These are phyloP conservation scores for Lichenostomus cassidix DNA, from an alignment of 2,113 vertebrate genomes.

Conservation along the genomic window DNA sequence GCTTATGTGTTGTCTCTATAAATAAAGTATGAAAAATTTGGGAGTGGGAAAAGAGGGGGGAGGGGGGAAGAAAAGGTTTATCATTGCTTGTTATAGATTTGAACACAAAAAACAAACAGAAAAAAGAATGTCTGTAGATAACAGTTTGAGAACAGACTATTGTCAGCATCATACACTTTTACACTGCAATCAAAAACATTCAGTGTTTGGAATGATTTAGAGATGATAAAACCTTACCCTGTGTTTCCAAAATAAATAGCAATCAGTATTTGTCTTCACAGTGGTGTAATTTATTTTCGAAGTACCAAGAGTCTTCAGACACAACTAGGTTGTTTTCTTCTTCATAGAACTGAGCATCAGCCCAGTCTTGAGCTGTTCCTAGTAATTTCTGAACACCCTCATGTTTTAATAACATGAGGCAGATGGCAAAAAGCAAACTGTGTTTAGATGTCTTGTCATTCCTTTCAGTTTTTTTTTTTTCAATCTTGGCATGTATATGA, in stretches of 20 bases:
- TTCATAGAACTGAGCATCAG: not conserved
- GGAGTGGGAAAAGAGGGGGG: fast-evolving
- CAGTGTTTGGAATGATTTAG: not conserved
- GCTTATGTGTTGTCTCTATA: not conserved
- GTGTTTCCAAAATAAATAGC: not conserved
- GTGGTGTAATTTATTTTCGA: not conserved
- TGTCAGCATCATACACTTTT: not conserved
- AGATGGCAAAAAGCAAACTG: not conserved
- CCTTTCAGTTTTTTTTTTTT: not conserved
- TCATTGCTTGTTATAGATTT: not conserved
- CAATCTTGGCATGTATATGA: not conserved
- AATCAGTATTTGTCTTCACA: not conserved
- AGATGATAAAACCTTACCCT: not conserved
- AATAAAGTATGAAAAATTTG: not conserved
- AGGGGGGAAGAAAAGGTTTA: not conserved
- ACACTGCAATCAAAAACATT: not conserved
- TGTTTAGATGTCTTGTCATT: not conserved
- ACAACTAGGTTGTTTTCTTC: not conserved
- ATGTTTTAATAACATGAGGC: not conserved
- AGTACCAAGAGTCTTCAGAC: not conserved
- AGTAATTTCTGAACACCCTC: not conserved
- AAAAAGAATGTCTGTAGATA: not conserved
- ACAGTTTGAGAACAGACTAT: not conserved
- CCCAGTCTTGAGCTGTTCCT: not conserved
- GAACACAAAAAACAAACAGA: not conserved